phyloP scores from a whole-genome alignment of 2,797 vertebrate species.

The Hydrolagus colliei region DNA sequence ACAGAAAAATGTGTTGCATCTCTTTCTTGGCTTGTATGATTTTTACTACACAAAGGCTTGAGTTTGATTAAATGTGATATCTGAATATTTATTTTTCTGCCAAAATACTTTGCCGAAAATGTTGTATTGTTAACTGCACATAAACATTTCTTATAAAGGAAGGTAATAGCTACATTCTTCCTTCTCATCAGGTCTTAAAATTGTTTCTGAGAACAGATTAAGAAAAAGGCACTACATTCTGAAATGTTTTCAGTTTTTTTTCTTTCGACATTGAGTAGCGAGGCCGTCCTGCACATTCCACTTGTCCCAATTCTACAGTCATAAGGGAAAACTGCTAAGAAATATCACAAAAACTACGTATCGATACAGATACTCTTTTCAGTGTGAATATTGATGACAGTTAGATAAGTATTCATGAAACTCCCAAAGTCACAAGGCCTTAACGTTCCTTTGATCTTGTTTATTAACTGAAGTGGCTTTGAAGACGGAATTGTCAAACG shows the following conservation, averaged over 20 bases:
- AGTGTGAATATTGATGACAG: too few species aligned
- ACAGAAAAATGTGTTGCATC: not conserved
- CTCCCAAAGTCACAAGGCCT: too few species aligned
- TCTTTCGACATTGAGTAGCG: not conserved
- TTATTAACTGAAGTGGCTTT: too few species aligned
- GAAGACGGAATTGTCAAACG: too few species aligned
- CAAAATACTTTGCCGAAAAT: too few species aligned
- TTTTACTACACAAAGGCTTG: not conserved
- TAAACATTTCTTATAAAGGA: not conserved
- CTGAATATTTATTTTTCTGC: not conserved
- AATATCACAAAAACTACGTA: not conserved
- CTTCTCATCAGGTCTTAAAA: too few species aligned
- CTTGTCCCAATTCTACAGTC: not conserved
- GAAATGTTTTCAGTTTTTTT: not conserved
- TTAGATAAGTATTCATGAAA: too few species aligned
- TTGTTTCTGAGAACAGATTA: not conserved
- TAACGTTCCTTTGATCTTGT: too few species aligned
- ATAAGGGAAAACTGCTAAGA: not conserved
- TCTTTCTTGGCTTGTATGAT: not conserved
- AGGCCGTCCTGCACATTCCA: not conserved
- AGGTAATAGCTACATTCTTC: not conserved
- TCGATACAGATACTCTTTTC: not conserved
- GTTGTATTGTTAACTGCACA: not conserved
- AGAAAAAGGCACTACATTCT: not conserved
- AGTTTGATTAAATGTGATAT: not conserved